Conservation (phyloP, 2,888 invertebrate genomes). For the Elmis aenea region DNA sequence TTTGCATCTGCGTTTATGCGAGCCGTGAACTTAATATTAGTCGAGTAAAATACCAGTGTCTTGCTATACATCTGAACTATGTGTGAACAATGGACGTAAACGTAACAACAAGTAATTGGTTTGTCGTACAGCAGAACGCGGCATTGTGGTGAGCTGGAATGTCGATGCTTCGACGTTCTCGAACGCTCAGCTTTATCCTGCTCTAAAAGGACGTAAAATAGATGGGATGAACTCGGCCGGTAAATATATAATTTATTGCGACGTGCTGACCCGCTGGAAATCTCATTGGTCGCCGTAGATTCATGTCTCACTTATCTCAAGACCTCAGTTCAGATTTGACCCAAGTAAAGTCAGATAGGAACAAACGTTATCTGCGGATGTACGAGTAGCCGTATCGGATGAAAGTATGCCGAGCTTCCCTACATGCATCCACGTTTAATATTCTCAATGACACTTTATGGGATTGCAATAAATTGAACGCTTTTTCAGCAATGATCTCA, state of each 20-base stretch:
- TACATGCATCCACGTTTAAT: no score
- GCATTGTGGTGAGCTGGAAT: no score
- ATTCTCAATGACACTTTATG: no score
- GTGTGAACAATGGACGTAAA: neutral
- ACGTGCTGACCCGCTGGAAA: slow-evolving; percentile 36
- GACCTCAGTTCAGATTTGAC: slow-evolving; percentile 28
- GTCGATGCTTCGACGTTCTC: slow-evolving; percentile 11
- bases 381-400: slow-evolving; percentile 16
- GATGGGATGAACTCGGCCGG: slow-evolving; percentile 41
- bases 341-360: slow-evolving; percentile 23
- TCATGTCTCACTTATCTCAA: slow-evolving; percentile 39
- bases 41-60: no score
- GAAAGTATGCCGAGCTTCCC: no score
- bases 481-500: no score
- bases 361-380: slow-evolving; percentile 22
- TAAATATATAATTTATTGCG: slow-evolving; percentile 43
- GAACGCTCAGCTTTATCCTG: slow-evolving; percentile 18
- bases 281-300: slow-evolving; percentile 37
- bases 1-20: no score
- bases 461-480: no score
- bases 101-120: no score
- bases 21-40: no score
- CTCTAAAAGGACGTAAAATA: slow-evolving; percentile 27
- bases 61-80: neutral
- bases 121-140: no score